phyloP scores from a whole-genome alignment of 30 jellyfish, hydroid and myxozoan genomes.

The Rhopilema esculentum region DNA sequence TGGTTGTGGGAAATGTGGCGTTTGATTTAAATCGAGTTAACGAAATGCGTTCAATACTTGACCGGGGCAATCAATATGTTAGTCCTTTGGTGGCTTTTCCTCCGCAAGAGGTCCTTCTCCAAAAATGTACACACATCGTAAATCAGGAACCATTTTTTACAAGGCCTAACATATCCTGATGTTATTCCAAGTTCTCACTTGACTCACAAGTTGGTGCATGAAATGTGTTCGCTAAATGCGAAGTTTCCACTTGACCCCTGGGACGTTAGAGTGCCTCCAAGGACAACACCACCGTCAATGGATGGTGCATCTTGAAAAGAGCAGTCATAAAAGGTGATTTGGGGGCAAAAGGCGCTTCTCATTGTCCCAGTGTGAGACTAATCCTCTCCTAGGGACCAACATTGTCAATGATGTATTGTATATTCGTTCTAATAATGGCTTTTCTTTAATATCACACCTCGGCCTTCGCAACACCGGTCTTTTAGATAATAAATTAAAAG shows the following conservation, averaged over 20 bases:
- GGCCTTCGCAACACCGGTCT: too few relatives aligned
- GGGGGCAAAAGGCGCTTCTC: background rate
- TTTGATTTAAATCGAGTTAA: conserved; percentile 42
- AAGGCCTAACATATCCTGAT: background rate
- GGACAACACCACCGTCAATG: background rate
- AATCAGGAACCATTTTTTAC: background rate
- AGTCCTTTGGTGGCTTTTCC: background rate
- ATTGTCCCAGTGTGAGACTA: too few relatives aligned
- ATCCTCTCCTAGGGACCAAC: too few relatives aligned
- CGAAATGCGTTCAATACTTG: conserved; percentile 15
- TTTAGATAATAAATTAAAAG: too few relatives aligned
- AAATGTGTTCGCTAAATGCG: background rate
- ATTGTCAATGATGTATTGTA: background rate
- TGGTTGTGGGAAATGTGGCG: conserved; percentile 71
- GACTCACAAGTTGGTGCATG: background rate
- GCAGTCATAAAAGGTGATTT: background rate
- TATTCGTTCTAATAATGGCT: too few relatives aligned
- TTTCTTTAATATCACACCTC: too few relatives aligned
- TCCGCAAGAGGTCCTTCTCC: background rate
- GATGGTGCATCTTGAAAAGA: background rate
- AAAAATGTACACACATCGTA: background rate
- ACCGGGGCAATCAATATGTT: conserved; percentile 16
- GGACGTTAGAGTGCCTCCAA: background rate
- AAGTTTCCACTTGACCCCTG: background rate
- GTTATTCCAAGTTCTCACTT: background rate